These are phyloP conservation scores for Linhomoeus sp. DNA, from an alignment of 2,888 invertebrate genomes.

Conservation along the genomic window DNA sequence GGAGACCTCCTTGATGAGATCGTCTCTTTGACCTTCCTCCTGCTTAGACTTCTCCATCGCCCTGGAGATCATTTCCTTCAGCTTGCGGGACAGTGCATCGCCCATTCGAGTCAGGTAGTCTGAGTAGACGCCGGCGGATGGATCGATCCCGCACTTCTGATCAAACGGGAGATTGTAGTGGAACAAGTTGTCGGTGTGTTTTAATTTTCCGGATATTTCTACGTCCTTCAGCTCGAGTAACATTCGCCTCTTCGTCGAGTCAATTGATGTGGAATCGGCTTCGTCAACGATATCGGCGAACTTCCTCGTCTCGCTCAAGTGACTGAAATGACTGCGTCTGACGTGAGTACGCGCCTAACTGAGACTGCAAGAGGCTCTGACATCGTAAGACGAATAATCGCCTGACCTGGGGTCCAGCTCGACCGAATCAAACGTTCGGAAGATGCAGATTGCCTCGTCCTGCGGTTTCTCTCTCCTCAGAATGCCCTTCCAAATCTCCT, in stretches of 20 bases:
- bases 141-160: background rate
- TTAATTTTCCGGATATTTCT: too few species aligned
- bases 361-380: too few species aligned
- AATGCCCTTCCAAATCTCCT: conserved; percentile 1
- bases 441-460: background rate
- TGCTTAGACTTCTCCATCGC: background rate
- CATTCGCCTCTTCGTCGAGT: too few species aligned
- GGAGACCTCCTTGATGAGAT: background rate
- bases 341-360: too few species aligned
- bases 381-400: too few species aligned
- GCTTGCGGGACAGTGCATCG: background rate
- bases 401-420: background rate
- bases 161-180: background rate
- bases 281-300: too few species aligned
- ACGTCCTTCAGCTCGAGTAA: too few species aligned
- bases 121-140: background rate
- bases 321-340: too few species aligned
- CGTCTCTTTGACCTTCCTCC: background rate
- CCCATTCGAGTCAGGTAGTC: background rate
- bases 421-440: background rate
- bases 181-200: background rate
- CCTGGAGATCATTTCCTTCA: background rate
- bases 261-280: too few species aligned
- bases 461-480: background rate
- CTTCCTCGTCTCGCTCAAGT: too few species aligned